phyloP scores from a whole-genome alignment of 37 sponge, comb jelly and placozoan species.

The Aplysina aerophoba region DNA sequence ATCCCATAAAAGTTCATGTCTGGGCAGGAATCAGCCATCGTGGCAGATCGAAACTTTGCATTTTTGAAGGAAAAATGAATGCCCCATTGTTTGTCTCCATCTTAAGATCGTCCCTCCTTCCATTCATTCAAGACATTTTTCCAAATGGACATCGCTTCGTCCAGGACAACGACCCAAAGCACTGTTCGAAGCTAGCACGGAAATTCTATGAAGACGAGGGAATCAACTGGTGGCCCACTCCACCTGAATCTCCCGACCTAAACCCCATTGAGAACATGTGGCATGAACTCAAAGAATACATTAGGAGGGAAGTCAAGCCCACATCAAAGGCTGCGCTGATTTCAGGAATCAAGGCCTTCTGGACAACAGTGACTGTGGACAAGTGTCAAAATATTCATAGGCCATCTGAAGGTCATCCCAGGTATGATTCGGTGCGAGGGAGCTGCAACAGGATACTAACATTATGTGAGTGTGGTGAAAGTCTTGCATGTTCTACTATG shows the following conservation, averaged over 20 bases:
- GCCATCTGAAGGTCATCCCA: constrained; percentile 16
- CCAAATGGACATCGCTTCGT: not conserved
- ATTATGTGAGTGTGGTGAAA: no score
- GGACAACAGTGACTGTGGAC: not conserved
- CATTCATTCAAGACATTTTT: not conserved
- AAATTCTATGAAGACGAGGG: not conserved
- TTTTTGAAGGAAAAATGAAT: constrained; percentile 22
- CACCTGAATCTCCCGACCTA: constrained; percentile 1
- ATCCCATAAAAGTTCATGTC: constrained; percentile 11
- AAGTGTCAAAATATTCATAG: constrained; percentile 17
- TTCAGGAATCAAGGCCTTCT: not conserved
- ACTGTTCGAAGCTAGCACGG: not conserved
- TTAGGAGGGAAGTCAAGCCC: not conserved
- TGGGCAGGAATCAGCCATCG: constrained; percentile 1
- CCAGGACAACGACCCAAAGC: constrained; percentile 17
- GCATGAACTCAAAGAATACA: constrained; percentile 27
- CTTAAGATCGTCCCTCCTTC: not conserved
- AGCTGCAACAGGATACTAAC: not conserved
- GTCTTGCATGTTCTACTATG: no score
- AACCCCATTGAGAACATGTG: not conserved
- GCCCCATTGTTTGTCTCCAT: not conserved
- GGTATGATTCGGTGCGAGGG: not conserved
- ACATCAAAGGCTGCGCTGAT: not conserved
- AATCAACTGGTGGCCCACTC: constrained; percentile 21
- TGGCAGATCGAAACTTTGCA: not conserved